Base-by-base conservation (phyloP, 2,113 vertebrate species). In the Halichoerus grypus region DNA sequence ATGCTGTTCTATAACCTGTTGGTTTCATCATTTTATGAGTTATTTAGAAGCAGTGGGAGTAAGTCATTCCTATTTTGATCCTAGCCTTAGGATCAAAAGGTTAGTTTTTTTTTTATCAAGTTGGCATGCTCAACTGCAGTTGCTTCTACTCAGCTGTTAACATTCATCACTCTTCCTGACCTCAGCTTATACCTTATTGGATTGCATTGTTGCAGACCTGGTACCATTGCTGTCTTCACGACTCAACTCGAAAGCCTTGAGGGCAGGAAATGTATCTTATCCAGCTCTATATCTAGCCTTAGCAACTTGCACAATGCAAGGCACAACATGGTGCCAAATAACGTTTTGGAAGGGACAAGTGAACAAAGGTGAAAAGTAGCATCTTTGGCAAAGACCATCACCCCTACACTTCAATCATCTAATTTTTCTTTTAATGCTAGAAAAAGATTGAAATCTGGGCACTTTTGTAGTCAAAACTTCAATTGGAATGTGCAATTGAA, bases 1-100 rank as follows among this genome's bases (percentile, higher is more conserved):
- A 55, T 28, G 28, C 15, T 67, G 15, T 63, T 89, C 95, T 63
- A 77, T 33, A 96, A 96, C 61, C 63, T 95, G 76, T 46, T 81
- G 4, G 83, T 42, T 74, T 82, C 49, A 57, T 72, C 46, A 65
- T 86, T 89, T 61, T 76, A 51, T 63, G 82, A 72, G 24, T 82
- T 77, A 72, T 77, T 76, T 53, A 72, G 81, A 89, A 92, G 42
- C 39, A 63, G 51, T 55, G 42, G 87, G 39, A 79, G 19, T 84
- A 90, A 91, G 77, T 86, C 26, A 55, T 24, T 26, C 59, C 46
- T 84, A 14, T 65, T 71, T 88, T 67, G 53, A n/a, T 91, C 46
- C 74, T 67, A 33, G 31, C 63, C 31, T 67, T 67, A 67, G 63
- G 12, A 31, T 31, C 63, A 65, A 65, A 65, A 65, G 63, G 15